These are phyloP conservation scores for rat (Rattus norvegicus) DNA, from an alignment of 2,113 vertebrate genomes.

Conservation along the genomic window DNA sequence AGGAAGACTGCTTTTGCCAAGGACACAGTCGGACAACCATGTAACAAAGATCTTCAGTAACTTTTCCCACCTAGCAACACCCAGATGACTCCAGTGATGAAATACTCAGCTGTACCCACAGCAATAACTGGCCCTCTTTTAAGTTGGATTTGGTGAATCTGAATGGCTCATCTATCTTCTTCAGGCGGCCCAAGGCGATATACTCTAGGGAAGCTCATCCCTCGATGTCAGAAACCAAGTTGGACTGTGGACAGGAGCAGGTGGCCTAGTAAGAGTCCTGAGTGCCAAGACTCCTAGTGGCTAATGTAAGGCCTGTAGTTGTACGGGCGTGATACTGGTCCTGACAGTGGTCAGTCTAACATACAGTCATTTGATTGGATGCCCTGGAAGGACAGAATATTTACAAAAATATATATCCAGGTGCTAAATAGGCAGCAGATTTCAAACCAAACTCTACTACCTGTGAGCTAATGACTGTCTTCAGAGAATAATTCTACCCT, in stretches of 20 bases:
- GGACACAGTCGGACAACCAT: slow-evolving; percentile 61
- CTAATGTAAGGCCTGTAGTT: neutral
- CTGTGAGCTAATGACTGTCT: slow-evolving; percentile 71
- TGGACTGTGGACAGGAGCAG: slow-evolving; percentile 30
- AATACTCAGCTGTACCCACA: slow-evolving; percentile 72
- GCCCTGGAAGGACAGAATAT: slow-evolving; percentile 76
- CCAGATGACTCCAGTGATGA: slow-evolving; percentile 70
- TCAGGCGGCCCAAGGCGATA: neutral
- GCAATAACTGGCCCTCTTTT: slow-evolving; percentile 76
- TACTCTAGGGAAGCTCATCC: neutral
- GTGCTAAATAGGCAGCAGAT: slow-evolving; percentile 77
- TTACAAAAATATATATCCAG: slow-evolving; percentile 64
- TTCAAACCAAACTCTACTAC: slow-evolving; percentile 62
- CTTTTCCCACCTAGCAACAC: slow-evolving; percentile 64
- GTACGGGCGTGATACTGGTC: neutral
- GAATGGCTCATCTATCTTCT: slow-evolving; percentile 31
- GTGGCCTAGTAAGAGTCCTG: neutral
- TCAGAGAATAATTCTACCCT: slow-evolving; percentile 56
- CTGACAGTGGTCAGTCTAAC: slow-evolving; percentile 6
- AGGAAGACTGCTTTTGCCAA: slow-evolving; percentile 51
- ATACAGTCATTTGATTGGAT: slow-evolving; percentile 46
- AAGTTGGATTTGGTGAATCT: slow-evolving; percentile 55
- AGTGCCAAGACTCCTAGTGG: slow-evolving; percentile 20
- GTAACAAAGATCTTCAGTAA: slow-evolving; percentile 75
- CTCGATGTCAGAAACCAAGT: slow-evolving; percentile 27